Evolutionary conservation across 2,888 invertebrate species (phyloP), one percentile per base, ranked within the genome.

Genomic region (Leucoma salicis): DNA sequence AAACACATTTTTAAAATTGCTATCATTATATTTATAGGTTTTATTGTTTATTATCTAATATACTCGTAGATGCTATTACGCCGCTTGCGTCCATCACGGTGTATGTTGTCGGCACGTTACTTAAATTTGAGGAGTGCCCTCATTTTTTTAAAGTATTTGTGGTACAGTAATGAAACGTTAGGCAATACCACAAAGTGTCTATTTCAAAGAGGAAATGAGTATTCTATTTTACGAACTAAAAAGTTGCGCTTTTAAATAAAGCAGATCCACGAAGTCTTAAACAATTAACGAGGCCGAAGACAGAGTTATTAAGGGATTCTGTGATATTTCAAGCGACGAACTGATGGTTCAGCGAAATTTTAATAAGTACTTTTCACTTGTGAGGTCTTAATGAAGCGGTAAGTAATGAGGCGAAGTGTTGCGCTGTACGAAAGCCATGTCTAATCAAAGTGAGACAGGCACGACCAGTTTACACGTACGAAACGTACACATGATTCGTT

Each of bases 371-470:
- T 75, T 76, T 78, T 81, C 80, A 78, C 74, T 78, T 82, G 79
- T 74, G 78, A 84, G 83, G 81, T 85, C 83, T 82, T 88, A 87
- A 88, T 88, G 88, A 88, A 85, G 83, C 86, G 78, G 86, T 87
- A 83, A 87, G 87, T 89, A 88, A 89, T 86, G 88, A 83, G 81
- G 55, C 65, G 77, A 85, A 81, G 83, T 87, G 85, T 83, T 82
- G 81, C 66, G 70, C 70, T 64, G 76, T 64, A 71, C 70, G 71
- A 78, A 78, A 74, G 63, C 80, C 78, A 78, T 78, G 79, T 79
- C 83, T 86, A 85, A 87, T 88, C 87, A 87, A 81, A 78, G 72
- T 70, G 63, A 74, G 71, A 66, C 62, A 68, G 65, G 70, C 65
- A 62, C 68, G 66, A 72, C 72, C 70, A 72, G 72, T 75, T 70